Evolutionary conservation across 2,797 vertebrate species (phyloP).

Genomic region (Salmo trutta): DNA sequence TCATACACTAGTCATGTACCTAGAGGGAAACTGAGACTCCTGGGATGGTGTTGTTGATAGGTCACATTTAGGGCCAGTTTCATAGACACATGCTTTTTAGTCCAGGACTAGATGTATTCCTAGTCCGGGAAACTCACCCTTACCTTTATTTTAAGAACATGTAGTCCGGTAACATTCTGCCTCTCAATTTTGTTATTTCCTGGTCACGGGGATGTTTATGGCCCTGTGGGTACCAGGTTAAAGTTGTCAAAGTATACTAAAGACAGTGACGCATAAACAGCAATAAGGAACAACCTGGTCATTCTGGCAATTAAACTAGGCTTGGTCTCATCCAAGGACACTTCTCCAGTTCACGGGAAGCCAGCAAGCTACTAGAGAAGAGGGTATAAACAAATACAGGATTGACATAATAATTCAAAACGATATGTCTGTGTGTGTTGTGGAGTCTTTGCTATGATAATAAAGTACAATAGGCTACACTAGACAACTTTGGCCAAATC

Average conservation of each 20-base stretch:
- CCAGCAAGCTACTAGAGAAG: neutral
- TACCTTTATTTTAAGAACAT: neutral
- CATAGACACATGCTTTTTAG: no score
- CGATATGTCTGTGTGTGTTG: constrained; percentile 11
- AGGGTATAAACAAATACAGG: neutral
- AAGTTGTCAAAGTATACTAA: neutral
- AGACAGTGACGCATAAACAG: neutral
- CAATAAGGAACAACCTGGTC: constrained; percentile 2
- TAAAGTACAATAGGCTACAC: neutral
- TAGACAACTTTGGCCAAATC: neutral
- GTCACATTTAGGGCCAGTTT: neutral
- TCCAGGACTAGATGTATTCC: no score
- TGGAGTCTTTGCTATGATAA: neutral
- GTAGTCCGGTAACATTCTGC: no score
- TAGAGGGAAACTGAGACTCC: neutral
- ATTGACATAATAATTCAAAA: neutral
- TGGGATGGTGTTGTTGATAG: neutral
- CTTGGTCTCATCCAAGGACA: neutral
- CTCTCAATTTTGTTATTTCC: neutral
- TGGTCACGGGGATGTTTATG: neutral
- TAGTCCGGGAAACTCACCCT: neutral
- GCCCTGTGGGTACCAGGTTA: neutral
- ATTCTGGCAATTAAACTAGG: neutral
- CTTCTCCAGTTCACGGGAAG: neutral
- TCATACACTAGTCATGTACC: neutral